These are phyloP conservation scores for Drosophila grimshawi DNA, from an alignment of 1,140 invertebrate genomes.

Conservation along the genomic window DNA sequence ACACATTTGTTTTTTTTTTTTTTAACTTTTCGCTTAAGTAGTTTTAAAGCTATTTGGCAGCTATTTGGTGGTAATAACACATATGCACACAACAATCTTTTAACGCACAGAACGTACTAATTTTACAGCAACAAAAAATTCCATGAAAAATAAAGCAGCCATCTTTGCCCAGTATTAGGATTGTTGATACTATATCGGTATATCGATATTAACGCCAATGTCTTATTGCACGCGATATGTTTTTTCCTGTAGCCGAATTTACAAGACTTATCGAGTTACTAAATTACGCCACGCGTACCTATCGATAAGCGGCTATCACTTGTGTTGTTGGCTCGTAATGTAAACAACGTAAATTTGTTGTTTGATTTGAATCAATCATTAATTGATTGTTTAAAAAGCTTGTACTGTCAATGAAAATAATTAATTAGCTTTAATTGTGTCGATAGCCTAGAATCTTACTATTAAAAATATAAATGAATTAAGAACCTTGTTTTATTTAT, in stretches of 20 bases:
- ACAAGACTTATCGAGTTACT: slow-evolving; percentile 11
- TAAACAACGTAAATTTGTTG: not conserved
- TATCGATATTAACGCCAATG: slow-evolving; percentile 25
- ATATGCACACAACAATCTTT: slow-evolving; percentile 34
- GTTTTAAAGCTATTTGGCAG: not conserved
- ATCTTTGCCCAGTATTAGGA: slow-evolving; percentile 51
- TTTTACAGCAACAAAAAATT: slow-evolving; percentile 55
- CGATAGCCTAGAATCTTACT: too few species aligned
- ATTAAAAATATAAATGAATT: too few species aligned
- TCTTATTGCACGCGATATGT: not conserved
- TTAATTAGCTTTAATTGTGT: too few species aligned
- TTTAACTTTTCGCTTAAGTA: not conserved
- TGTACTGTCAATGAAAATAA: not conserved
- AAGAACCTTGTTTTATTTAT: too few species aligned
- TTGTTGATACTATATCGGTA: slow-evolving; percentile 44
- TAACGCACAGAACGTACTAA: slow-evolving; percentile 36
- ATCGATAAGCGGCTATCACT: slow-evolving; percentile 9
- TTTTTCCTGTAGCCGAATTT: slow-evolving; percentile 11
- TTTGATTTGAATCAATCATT: too few species aligned
- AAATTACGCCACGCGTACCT: not conserved
- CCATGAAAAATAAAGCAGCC: slow-evolving; percentile 59
- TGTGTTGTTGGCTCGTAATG: slow-evolving; percentile 5
- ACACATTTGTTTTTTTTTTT: slow-evolving; percentile 24
- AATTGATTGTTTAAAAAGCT: too few species aligned
- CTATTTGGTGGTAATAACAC: slow-evolving; percentile 24